Conservation (phyloP, 2,113 vertebrate genomes). For the Corythoichthys intestinalis region DNA sequence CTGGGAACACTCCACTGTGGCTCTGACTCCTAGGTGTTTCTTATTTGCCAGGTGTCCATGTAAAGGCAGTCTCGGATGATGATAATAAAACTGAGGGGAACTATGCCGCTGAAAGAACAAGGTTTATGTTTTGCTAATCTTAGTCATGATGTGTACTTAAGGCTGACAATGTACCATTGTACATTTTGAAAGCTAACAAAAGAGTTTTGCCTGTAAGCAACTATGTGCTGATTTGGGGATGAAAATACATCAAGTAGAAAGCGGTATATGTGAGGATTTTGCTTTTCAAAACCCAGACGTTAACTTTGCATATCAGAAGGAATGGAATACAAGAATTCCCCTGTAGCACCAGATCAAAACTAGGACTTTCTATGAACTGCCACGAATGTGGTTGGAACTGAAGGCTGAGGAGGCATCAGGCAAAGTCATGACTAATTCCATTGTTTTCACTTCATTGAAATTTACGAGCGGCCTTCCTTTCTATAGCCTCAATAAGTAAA, state of each 20-base stretch:
- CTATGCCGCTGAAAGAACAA: not conserved
- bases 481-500: conserved; percentile 40
- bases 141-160: conserved; percentile 27
- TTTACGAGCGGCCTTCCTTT: conserved; percentile 12
- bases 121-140: conserved; percentile 21
- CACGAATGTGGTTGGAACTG: conserved; percentile 37
- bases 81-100: not conserved
- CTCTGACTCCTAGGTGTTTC: conserved; percentile 51
- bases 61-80: conserved; percentile 14
- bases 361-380: conserved; percentile 45
- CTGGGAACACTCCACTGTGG: conserved; percentile 51
- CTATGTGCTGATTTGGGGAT: conserved; percentile 49
- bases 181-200: conserved; percentile 58
- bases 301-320: conserved; percentile 60
- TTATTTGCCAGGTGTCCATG: conserved; percentile 47
- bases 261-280: conserved; percentile 47
- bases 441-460: conserved; percentile 27
- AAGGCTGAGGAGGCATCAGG: conserved; percentile 29
- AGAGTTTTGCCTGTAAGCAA: conserved; percentile 56
- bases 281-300: conserved; percentile 43
- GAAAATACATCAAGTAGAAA: conserved; percentile 47
- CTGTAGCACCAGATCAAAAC: conserved; percentile 58
- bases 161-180: conserved; percentile 30
- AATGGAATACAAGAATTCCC: conserved; percentile 50
- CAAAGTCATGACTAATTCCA: conserved; percentile 46